phyloP scores from a whole-genome alignment of 2,888 invertebrate species.

The Limnephilus marmoratus region DNA sequence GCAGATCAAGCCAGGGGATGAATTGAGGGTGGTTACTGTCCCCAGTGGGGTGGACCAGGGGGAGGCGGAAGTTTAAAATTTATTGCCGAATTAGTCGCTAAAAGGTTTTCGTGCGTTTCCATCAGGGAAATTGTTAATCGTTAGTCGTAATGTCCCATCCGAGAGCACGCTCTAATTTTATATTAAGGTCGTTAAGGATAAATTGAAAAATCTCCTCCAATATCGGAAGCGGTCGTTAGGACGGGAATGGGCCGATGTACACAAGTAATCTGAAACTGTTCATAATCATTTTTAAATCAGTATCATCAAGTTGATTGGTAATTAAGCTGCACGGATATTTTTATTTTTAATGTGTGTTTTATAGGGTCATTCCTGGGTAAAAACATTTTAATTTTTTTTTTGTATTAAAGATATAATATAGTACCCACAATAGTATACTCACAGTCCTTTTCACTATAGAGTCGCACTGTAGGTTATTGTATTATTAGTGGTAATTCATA shows the following conservation, averaged over 20 bases:
- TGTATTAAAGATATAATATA: not conserved
- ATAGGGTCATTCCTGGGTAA: not conserved
- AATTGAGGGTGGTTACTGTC: conserved; percentile 20
- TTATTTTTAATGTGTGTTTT: not conserved
- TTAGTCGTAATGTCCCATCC: conserved; percentile 51
- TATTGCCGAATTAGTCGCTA: conserved; percentile 66
- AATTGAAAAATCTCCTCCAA: conserved; percentile 17
- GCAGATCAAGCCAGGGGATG: conserved; percentile 18
- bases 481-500: too few species aligned
- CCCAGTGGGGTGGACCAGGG: not conserved
- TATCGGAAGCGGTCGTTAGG: conserved; percentile 24
- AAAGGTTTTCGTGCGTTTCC: conserved; percentile 61
- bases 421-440: too few species aligned
- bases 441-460: too few species aligned
- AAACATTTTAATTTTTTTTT: not conserved
- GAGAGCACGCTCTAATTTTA: conserved; percentile 12
- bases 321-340: not conserved
- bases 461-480: not conserved
- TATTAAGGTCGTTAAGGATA: conserved; percentile 35
- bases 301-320: conserved; percentile 2
- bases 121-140: conserved; percentile 62
- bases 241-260: not conserved
- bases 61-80: conserved; percentile 64
- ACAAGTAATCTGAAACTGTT: not conserved
- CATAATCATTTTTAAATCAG: not conserved